Percentiles rank a stretch among this genome's conserved stretches.
phyloP scores from a whole-genome alignment of 2,888 invertebrate species.

The Drosophila recens region DNA sequence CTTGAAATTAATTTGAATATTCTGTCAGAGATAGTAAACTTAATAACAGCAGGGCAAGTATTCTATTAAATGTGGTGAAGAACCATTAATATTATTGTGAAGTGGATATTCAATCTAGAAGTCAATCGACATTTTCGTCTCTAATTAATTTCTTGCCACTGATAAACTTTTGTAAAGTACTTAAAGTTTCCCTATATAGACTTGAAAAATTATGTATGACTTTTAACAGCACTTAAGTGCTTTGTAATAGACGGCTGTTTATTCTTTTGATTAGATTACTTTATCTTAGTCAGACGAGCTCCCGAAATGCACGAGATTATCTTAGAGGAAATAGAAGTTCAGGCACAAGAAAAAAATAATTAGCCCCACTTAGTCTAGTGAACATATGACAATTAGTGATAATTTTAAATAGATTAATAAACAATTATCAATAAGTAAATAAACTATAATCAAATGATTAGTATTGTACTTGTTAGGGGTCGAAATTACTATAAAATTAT shows the following conservation, averaged over 20 bases:
- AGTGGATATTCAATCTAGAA: slow-evolving; percentile 1
- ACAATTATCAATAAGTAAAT: not conserved
- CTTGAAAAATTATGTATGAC: not conserved
- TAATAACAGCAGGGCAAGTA: not conserved
- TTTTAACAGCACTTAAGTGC: not conserved
- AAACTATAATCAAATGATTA: slow-evolving; percentile 6
- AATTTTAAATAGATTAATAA: not conserved
- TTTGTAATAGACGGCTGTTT: slow-evolving; percentile 1
- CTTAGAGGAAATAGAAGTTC: not conserved
- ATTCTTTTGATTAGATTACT: slow-evolving; percentile 26
- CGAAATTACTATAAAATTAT: not conserved
- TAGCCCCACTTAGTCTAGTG: not conserved
- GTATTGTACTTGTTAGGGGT: not conserved
- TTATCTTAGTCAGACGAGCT: slow-evolving; percentile 7
- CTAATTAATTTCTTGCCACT: slow-evolving; percentile 9
- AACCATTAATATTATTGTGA: not conserved
- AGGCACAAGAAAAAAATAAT: slow-evolving; percentile 19
- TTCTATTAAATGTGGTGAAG: not conserved
- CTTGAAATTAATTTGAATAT: slow-evolving; percentile 12
- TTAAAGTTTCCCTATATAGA: not conserved
- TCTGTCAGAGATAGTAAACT: not conserved
- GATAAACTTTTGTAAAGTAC: slow-evolving; percentile 4
- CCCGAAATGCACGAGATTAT: not conserved
- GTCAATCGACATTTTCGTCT: not conserved
- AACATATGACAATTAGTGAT: not conserved